Conservation (phyloP, 2,888 invertebrate species). For the Drosophila paranaensis region DNA sequence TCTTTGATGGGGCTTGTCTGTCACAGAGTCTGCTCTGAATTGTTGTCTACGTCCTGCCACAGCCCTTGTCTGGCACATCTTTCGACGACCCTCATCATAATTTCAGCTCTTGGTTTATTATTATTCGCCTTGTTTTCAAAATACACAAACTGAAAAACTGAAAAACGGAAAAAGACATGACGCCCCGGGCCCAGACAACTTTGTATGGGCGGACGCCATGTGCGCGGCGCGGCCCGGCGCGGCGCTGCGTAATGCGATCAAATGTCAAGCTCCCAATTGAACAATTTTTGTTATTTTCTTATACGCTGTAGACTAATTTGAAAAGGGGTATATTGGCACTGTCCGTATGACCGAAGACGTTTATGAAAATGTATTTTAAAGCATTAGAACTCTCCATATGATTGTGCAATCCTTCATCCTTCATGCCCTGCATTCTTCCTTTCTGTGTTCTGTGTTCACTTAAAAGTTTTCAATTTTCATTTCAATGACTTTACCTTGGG, state of each 20-base stretch:
- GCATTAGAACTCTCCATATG: too few species aligned
- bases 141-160: conserved; percentile 18
- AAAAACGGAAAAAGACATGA: conserved; percentile 21
- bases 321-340: neutral
- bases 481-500: neutral
- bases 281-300: conserved; percentile 26
- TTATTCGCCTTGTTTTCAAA: conserved; percentile 51
- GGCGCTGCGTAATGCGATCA: conserved; percentile 52
- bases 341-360: too few species aligned
- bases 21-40: neutral
- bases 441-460: too few species aligned
- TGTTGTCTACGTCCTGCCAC: conserved; percentile 18
- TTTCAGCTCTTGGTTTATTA: conserved; percentile 46
- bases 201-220: conserved; percentile 61
- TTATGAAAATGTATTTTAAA: too few species aligned
- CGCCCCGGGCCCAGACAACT: conserved; percentile 36
- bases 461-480: neutral
- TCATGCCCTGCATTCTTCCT: neutral
- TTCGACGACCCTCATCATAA: conserved; percentile 64
- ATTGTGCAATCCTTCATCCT: too few species aligned
- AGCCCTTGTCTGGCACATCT: conserved; percentile 13
- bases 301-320: neutral
- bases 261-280: conserved; percentile 65
- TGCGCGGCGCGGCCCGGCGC: conserved; percentile 2
- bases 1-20: neutral